A percentile compares a stretch with the other conserved stretches of the same genome.
These are phyloP conservation scores for Phanerotoma sp. DNA, from an alignment of 2,888 invertebrate species.

Conservation along the genomic window DNA sequence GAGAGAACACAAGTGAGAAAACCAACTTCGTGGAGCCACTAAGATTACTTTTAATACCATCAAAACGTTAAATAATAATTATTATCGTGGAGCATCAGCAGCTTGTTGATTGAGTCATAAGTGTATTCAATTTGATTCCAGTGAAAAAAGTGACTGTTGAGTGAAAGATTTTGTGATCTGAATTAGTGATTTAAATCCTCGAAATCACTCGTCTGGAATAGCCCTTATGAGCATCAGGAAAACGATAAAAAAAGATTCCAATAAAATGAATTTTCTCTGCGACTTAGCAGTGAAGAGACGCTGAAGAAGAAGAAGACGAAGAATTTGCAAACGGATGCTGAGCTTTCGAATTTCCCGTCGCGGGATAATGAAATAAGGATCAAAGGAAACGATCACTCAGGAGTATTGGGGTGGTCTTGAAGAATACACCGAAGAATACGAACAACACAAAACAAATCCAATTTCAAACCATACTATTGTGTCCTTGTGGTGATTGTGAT, in stretches of 20 bases:
- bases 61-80: neutral
- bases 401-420: conserved; percentile 21
- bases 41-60: neutral
- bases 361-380: conserved; percentile 57
- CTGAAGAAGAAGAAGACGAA: conserved; percentile 33
- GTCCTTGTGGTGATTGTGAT: conserved; percentile 1
- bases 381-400: conserved; percentile 45
- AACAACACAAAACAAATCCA: conserved; percentile 9
- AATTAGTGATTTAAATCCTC: neutral
- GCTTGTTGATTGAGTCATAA: neutral
- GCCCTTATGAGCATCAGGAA: neutral
- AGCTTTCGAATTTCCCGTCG: conserved; percentile 35
- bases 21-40: neutral
- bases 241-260: conserved; percentile 37
- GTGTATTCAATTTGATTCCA: neutral
- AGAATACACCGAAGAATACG: neutral
- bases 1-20: conserved; percentile 5
- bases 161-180: conserved; percentile 2
- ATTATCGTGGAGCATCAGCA: neutral
- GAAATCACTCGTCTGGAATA: no score
- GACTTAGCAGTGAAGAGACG: conserved; percentile 49
- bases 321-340: conserved; percentile 54
- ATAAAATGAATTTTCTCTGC: conserved; percentile 55
- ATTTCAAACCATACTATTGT: neutral
- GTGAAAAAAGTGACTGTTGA: neutral